Base-by-base conservation (phyloP, 2,797 vertebrate species). In the Moxostoma hubbsi region DNA sequence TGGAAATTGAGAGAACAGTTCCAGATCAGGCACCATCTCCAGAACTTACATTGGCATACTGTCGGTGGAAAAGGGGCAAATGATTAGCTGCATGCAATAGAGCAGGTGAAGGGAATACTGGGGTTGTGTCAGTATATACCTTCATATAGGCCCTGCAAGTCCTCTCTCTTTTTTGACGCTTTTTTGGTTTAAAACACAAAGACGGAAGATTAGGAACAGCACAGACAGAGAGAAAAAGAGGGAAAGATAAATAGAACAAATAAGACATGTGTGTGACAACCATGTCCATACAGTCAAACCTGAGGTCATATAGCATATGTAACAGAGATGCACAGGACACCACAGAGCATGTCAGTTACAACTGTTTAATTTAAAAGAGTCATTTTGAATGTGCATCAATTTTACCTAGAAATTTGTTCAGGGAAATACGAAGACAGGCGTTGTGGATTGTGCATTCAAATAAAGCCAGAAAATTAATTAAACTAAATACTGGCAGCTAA, bases 131-230 rank as follows among this genome's bases (percentile, higher is more conserved):
- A 77, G 77, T 88, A 81, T 93, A 94, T 98, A 99, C 98, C 98
- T 99, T 99, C 96, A 98, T 97, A 92, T 98, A 99, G 85, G 96
- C 97, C 94, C 97, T 98, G 96, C 97, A 99, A 92, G 98, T 99
- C 96, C 97, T 97, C 96, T 98, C 97, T 94, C 98, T 94, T 94
- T 98, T 99, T 96, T 99, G 97, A 93, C 98, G 98, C 98, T 99
- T 90, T 89, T 90, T 89, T 90, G 36, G 80, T 61, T 24, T 80
- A 54, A 90, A 92, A 86, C 84, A 71, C 89, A 85, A 87, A 74
- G 61, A 81, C 55, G 15, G 84, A 85, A 82, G 88, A 87, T 88
- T 80, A 88, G 87, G 82, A 87, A 89, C 81, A 90, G 74, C 66
- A 86, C 84, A 83, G 15, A 69, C 46, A 72, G 49, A 75, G 63